Conservation (phyloP, 1,140 invertebrate genomes). For the Drosophila pruinosa region DNA sequence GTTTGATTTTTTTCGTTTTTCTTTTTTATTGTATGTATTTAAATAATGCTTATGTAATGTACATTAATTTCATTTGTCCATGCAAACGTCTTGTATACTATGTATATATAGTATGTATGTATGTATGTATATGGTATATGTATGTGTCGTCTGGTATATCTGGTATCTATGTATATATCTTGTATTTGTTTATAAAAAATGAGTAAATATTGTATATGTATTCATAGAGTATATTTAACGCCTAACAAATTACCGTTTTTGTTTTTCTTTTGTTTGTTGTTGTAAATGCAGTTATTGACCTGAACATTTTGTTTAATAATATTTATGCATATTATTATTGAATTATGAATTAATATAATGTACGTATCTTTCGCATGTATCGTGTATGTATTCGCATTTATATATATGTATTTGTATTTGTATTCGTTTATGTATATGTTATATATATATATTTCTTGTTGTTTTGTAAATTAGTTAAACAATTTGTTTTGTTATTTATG, state of each 20-base stretch:
- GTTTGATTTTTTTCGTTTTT: background rate
- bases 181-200: constrained; percentile 60
- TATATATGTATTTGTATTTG: constrained; percentile 40
- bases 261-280: constrained; percentile 16
- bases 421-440: constrained; percentile 33
- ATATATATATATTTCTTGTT: constrained; percentile 25
- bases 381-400: constrained; percentile 34
- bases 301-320: constrained; percentile 65
- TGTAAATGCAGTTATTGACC: constrained; percentile 79
- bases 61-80: constrained; percentile 42
- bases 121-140: too few relatives aligned
- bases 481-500: constrained; percentile 24
- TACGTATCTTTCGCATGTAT: constrained; percentile 35
- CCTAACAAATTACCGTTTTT: constrained; percentile 54
- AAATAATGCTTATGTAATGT: constrained; percentile 52
- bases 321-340: constrained; percentile 21
- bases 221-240: constrained; percentile 53
- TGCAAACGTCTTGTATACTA: constrained; percentile 46
- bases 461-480: constrained; percentile 47
- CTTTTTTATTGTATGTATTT: constrained; percentile 11
- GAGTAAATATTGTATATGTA: background rate
- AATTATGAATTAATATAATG: constrained; percentile 41
- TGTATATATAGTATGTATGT: constrained; percentile 31
- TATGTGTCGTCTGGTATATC: constrained; percentile 34
- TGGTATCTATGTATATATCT: constrained; percentile 41